Base-by-base conservation (phyloP, 2,113 vertebrate species). In the Myocastor coypus region DNA sequence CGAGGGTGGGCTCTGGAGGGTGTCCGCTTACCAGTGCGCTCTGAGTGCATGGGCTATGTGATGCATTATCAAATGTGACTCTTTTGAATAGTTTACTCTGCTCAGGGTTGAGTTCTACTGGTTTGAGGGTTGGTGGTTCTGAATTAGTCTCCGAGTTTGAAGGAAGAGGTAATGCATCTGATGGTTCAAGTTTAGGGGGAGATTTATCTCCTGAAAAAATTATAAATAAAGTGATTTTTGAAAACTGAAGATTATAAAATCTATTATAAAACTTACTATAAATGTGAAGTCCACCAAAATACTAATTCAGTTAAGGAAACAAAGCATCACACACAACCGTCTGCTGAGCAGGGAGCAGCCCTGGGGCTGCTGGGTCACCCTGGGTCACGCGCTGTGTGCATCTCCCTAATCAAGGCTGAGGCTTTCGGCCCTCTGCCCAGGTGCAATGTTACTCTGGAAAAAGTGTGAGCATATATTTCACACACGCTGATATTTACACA, bases 181-280 rank as follows among this genome's bases (percentile, higher is more conserved):
- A 99, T 94, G 98, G 99, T 99, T 99, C 99, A 98, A 99, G 99
- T 98, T 99, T 99, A 97, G 99, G 99, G 98, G 99, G 99, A 98
- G 99, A 99, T 98, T 99, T 99, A 98, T 99, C 99, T 98, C 99
- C 99, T 99, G 99, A 98, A 99, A 99, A 98, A 99, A 99, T 99
- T 99, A 99, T 99, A 99, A 99, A 99, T 99, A 99, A 98, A 98
- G 98, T 98, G 98, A 98, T 98, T 99, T 98, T 99, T 98, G 98
- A 99, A 99, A 99, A 98, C 97, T 97, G 98, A 96, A 97, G 98
- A 97, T 98, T 98, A 98, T 97, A 98, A 98, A 98, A 95, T 98
- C 98, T 98, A 98, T 98, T 97, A 99, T 98, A 98, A 98, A 98
- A 99, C 98, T 98, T 98, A 98, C 98, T 98, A 98, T 95, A 98